Percentiles rank a stretch among this genome's conserved stretches.
Conservation (phyloP, 2,113 vertebrate genomes). For the Megatriorchis doriae region DNA sequence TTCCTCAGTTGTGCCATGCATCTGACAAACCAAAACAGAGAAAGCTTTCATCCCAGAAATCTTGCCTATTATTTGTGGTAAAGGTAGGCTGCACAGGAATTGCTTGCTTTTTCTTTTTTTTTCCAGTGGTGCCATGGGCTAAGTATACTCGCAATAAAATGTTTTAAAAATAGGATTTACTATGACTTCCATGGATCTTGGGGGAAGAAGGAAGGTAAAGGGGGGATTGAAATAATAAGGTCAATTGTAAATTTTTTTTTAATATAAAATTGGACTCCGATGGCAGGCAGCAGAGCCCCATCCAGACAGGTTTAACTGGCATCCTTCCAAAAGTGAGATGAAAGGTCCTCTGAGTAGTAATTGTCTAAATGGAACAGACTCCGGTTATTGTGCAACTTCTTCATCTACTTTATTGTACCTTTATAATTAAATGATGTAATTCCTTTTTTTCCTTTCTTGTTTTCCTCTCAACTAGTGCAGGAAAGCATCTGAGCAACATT, state of each 20-base stretch:
- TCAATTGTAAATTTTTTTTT: neutral
- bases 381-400: constrained; percentile 19
- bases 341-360: constrained; percentile 32
- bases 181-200: neutral
- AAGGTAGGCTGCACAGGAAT: neutral
- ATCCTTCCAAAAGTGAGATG: neutral
- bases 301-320: constrained; percentile 38
- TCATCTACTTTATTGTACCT: constrained; percentile 37
- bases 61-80: neutral
- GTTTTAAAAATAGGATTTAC: neutral
- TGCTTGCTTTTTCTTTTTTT: neutral
- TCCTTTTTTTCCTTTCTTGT: neutral
- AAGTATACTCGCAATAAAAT: neutral
- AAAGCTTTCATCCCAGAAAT: constrained; percentile 19
- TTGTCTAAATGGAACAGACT: constrained; percentile 41
- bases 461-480: neutral
- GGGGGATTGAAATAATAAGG: neutral
- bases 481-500: neutral
- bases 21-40: constrained; percentile 9
- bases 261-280: neutral
- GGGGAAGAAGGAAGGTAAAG: neutral
- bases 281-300: neutral
- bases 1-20: neutral
- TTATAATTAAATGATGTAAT: constrained; percentile 50
- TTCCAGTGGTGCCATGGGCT: neutral